Evolutionary conservation across 2,113 vertebrate species (phyloP).

Genomic region (Antigone vipio): DNA sequence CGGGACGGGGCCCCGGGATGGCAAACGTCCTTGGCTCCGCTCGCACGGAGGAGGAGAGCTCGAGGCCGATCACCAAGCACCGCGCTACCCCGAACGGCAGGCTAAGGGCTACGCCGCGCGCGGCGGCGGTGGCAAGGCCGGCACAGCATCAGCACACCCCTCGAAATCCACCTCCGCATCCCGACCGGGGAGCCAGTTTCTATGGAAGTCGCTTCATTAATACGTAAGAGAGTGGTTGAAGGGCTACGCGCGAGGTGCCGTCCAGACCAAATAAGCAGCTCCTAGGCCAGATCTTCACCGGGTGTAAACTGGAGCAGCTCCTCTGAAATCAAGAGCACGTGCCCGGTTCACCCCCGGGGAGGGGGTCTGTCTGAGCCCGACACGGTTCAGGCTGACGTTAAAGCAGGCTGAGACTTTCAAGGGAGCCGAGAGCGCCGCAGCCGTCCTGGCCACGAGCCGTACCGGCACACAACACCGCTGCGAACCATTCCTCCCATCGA

Average conservation of each 20-base stretch:
- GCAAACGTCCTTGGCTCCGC: neutral
- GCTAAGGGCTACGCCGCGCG: neutral
- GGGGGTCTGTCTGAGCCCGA: neutral
- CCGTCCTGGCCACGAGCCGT: rapidly evolving
- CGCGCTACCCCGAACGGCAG: neutral
- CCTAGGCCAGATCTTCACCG: neutral
- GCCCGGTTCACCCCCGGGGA: rapidly evolving
- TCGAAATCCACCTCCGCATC: neutral
- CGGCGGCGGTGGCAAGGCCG: neutral
- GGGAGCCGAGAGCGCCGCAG: neutral
- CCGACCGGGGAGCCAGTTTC: neutral
- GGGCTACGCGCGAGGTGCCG: neutral
- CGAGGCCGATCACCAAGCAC: neutral
- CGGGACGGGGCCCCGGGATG: neutral
- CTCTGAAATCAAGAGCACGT: neutral
- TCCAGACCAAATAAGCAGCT: neutral
- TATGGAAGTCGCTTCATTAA: neutral
- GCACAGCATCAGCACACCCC: neutral
- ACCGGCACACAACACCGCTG: neutral
- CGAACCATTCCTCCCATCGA: neutral
- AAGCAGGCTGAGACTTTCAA: neutral
- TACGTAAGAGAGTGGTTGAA: neutral
- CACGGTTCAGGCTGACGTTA: neutral
- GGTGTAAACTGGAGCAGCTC: neutral
- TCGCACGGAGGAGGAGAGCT: neutral